Evolutionary conservation across 2,888 invertebrate species (phyloP).

Genomic region (Oscheius sp.): DNA sequence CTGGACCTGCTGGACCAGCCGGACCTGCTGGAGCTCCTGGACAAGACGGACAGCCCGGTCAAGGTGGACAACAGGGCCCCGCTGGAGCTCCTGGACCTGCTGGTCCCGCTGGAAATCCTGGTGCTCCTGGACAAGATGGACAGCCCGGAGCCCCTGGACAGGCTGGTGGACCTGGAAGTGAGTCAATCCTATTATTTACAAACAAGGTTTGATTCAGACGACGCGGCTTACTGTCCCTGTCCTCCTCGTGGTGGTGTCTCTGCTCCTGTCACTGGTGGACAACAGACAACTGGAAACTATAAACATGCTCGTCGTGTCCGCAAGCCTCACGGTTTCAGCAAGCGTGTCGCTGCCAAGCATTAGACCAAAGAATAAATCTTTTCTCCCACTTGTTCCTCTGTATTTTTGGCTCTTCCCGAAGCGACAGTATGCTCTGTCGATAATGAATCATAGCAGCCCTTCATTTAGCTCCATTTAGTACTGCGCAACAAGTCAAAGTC

Average conservation of each 20-base stretch:
- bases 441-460: neutral
- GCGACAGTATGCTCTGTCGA: neutral
- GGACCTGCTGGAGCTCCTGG: neutral
- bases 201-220: neutral
- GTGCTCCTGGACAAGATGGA: constrained; percentile 1
- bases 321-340: neutral
- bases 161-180: neutral
- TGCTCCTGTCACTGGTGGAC: neutral
- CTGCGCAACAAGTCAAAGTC: too few relatives aligned
- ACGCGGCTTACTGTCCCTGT: neutral
- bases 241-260: constrained; percentile 18
- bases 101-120: neutral
- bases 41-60: constrained; percentile 22
- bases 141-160: neutral
- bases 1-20: constrained; percentile 12
- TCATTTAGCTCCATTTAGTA: neutral
- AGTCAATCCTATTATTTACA: neutral
- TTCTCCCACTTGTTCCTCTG: neutral
- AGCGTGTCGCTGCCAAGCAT: neutral
- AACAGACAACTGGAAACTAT: neutral
- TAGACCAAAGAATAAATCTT: neutral
- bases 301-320: neutral
- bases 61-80: constrained; percentile 30
- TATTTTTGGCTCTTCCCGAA: neutral
- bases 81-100: constrained; percentile 38